Percentiles rank a stretch among this genome's conserved stretches.
These are phyloP conservation scores for Trochalopteron elliotii DNA, from an alignment of 2,113 vertebrate genomes.

Conservation along the genomic window DNA sequence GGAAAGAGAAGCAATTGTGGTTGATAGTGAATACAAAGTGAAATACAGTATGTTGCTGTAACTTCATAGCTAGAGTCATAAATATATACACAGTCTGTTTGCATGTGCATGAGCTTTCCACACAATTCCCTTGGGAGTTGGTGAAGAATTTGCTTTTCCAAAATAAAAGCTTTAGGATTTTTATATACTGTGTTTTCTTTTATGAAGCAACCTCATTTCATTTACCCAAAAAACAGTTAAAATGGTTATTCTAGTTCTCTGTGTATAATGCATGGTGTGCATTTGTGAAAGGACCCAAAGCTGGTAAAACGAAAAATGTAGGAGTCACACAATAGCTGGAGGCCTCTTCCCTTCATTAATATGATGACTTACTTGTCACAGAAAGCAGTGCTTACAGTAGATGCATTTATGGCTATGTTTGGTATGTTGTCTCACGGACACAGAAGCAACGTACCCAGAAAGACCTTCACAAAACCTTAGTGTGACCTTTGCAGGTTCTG, in stretches of 20 bases:
- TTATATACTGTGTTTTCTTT: background rate
- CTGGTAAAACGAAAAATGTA: background rate
- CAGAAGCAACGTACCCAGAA: background rate
- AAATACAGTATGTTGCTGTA: background rate
- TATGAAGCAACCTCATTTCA: background rate
- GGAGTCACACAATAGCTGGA: background rate
- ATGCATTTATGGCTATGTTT: background rate
- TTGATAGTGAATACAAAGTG: constrained; percentile 26
- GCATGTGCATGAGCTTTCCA: background rate
- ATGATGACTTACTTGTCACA: background rate
- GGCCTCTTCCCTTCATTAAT: background rate
- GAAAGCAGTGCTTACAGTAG: background rate
- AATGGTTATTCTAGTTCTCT: background rate
- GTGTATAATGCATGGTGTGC: background rate
- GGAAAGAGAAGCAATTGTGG: background rate
- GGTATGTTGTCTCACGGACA: background rate
- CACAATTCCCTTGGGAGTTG: background rate
- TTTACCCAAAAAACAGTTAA: background rate
- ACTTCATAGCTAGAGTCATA: background rate
- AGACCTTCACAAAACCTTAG: background rate
- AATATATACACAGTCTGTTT: background rate
- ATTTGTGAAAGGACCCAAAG: background rate
- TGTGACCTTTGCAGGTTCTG: background rate
- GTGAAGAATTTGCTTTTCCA: background rate
- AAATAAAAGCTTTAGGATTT: background rate